Evolutionary conservation across 2,888 invertebrate species (phyloP).

Genomic region (Agrilus mali): DNA sequence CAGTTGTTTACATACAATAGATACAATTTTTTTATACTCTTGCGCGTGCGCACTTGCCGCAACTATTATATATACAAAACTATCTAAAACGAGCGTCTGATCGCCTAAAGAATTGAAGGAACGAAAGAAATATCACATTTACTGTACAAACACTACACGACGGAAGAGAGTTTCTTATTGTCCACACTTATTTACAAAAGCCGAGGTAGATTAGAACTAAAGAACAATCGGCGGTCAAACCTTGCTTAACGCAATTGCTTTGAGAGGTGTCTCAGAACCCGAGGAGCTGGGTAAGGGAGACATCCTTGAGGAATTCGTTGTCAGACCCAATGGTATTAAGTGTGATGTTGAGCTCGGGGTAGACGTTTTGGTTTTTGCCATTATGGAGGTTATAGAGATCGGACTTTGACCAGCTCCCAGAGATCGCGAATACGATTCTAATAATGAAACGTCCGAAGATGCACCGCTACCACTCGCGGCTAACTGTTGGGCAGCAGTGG

Average conservation of each 20-base stretch:
- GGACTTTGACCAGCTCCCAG: conserved; percentile 38
- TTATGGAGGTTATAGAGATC: conserved; percentile 5
- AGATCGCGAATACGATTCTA: conserved; percentile 61
- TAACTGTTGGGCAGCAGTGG: conserved; percentile 43
- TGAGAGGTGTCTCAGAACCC: conserved; percentile 40
- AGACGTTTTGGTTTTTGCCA: conserved; percentile 19
- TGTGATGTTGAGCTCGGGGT: conserved; percentile 19
- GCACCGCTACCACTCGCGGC: conserved; percentile 28
- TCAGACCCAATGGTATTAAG: conserved; percentile 37
- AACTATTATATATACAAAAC: conserved; percentile 18
- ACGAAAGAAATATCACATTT: conserved; percentile 34
- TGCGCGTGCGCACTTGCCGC: conserved; percentile 18
- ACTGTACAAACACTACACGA: conserved; percentile 30
- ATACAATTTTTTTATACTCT: conserved; percentile 34
- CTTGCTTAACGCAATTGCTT: conserved; percentile 34
- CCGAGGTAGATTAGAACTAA: conserved; percentile 31
- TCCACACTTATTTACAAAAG: conserved; percentile 24
- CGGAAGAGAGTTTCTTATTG: conserved; percentile 24
- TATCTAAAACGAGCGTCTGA: conserved; percentile 13
- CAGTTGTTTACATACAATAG: conserved; percentile 32
- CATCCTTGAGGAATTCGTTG: conserved; percentile 38
- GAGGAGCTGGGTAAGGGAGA: conserved; percentile 52
- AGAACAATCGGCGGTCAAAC: conserved; percentile 30
- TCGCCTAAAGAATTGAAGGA: conserved; percentile 26
- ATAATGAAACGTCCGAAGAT: conserved; percentile 50